A percentile compares a stretch with the other conserved stretches of the same genome.
These are phyloP conservation scores for Semotilus atromaculatus DNA, from an alignment of 2,797 vertebrate genomes.

Conservation along the genomic window DNA sequence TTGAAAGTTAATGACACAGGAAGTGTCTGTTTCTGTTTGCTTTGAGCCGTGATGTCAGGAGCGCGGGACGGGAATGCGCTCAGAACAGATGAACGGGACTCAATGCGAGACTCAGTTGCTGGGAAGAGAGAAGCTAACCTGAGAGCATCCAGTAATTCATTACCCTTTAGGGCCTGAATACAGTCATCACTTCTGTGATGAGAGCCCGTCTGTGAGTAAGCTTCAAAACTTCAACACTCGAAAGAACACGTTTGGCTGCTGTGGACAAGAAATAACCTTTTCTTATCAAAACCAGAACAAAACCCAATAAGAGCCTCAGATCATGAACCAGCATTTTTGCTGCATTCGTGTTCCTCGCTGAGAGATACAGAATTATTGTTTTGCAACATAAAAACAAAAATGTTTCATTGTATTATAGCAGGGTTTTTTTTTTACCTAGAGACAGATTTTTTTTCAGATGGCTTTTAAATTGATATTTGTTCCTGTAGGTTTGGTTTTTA, in stretches of 20 bases:
- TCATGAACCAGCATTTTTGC: neutral
- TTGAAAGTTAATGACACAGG: slow-evolving; percentile 29
- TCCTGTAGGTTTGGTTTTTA: neutral
- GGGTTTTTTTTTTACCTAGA: too few relatives aligned
- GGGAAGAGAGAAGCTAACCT: slow-evolving; percentile 52
- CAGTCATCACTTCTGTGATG: slow-evolving; percentile 35
- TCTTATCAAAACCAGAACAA: neutral
- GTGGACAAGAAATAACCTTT: slow-evolving; percentile 10
- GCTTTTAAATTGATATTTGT: too few relatives aligned
- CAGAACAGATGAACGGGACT: slow-evolving; percentile 24
- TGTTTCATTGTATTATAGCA: neutral
- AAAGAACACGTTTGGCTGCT: neutral
- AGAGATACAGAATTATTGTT: neutral
- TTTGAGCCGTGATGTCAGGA: slow-evolving; percentile 58
- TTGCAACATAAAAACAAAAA: neutral
- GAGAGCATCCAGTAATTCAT: slow-evolving; percentile 61
- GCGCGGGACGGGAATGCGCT: slow-evolving; percentile 42
- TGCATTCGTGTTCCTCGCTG: neutral
- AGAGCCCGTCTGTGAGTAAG: too few relatives aligned
- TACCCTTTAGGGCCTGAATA: slow-evolving; percentile 42
- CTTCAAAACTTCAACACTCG: neutral
- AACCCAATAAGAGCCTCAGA: neutral
- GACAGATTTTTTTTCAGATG: neutral
- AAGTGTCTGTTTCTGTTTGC: slow-evolving; percentile 57
- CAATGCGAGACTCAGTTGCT: slow-evolving; percentile 55